These are phyloP conservation scores for Sebastes alutus DNA, from an alignment of 2,797 vertebrate species.

Conservation along the genomic window DNA sequence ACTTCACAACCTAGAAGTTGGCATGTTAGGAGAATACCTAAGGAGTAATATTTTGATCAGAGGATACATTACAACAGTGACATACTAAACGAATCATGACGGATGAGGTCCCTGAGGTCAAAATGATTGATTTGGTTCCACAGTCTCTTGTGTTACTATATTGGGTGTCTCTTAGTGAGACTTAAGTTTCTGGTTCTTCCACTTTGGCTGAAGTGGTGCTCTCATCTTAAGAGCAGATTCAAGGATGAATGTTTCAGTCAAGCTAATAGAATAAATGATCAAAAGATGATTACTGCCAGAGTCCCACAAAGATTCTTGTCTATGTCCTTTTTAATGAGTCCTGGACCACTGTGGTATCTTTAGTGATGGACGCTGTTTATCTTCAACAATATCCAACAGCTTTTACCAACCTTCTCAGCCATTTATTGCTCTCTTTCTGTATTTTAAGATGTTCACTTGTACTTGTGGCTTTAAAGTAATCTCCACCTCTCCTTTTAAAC, in stretches of 20 bases:
- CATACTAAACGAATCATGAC: not conserved
- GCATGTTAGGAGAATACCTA: not conserved
- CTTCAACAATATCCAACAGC: not conserved
- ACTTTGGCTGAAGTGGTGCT: not conserved
- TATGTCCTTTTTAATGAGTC: not conserved
- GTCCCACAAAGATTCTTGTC: not conserved
- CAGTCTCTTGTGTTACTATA: not conserved
- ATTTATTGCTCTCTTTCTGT: not conserved
- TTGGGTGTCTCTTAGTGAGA: not conserved
- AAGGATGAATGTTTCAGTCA: not conserved
- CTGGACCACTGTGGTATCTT: not conserved
- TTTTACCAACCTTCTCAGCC: not conserved
- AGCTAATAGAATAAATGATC: not conserved
- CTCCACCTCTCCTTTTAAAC: constrained; percentile 24
- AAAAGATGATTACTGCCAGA: not conserved
- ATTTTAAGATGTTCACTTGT: constrained; percentile 5
- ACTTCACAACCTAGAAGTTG: not conserved
- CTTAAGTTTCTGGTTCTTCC: not conserved
- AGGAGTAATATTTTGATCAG: not conserved
- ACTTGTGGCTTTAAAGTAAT: constrained; percentile 1
- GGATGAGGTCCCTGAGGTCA: not conserved
- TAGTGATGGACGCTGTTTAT: not conserved
- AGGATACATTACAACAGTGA: not conserved
- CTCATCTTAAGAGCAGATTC: not conserved
- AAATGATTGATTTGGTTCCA: not conserved